A percentile compares a stretch with the other conserved stretches of the same genome.
Evolutionary conservation across 2,888 invertebrate species (phyloP).

Genomic region (Ophion slaviceki): DNA sequence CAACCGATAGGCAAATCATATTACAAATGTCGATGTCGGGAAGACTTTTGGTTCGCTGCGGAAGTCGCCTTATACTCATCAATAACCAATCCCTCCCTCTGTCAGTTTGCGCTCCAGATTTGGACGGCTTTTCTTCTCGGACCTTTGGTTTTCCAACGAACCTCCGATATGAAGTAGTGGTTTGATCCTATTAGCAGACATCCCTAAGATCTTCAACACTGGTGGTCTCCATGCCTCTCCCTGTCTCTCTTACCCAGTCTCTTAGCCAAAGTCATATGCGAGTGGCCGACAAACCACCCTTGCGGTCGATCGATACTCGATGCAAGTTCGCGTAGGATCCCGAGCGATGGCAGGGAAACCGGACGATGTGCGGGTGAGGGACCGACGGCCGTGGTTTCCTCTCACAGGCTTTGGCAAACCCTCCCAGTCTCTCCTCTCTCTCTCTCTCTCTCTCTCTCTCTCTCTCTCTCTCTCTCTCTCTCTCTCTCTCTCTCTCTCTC

Average conservation of each 20-base stretch:
- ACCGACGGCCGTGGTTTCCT: constrained; percentile 25
- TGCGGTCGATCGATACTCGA: constrained; percentile 60
- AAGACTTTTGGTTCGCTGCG: constrained; percentile 72
- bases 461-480: neutral
- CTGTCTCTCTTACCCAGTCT: constrained; percentile 26
- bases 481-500: neutral
- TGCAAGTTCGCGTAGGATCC: constrained; percentile 48
- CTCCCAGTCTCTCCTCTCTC: neutral
- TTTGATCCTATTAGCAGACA: constrained; percentile 77
- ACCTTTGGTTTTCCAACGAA: constrained; percentile 38
- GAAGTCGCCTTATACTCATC: constrained; percentile 49
- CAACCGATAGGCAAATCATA: constrained; percentile 77
- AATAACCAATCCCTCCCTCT: constrained; percentile 9
- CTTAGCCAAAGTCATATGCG: constrained; percentile 54
- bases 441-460: neutral
- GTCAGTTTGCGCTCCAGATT: constrained; percentile 4
- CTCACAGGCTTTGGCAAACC: constrained; percentile 20
- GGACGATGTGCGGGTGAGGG: constrained; percentile 50
- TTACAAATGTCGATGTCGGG: constrained; percentile 76
- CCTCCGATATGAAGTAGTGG: constrained; percentile 50
- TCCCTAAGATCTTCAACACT: constrained; percentile 62
- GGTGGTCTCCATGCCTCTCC: constrained; percentile 25
- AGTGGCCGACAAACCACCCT: constrained; percentile 48
- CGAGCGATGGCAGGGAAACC: constrained; percentile 36
- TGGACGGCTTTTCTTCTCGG: constrained; percentile 28